A percentile compares a stretch with the other conserved stretches of the same genome.
Conservation (phyloP, 1,140 invertebrate genomes). For the Steinernema khuongi region DNA sequence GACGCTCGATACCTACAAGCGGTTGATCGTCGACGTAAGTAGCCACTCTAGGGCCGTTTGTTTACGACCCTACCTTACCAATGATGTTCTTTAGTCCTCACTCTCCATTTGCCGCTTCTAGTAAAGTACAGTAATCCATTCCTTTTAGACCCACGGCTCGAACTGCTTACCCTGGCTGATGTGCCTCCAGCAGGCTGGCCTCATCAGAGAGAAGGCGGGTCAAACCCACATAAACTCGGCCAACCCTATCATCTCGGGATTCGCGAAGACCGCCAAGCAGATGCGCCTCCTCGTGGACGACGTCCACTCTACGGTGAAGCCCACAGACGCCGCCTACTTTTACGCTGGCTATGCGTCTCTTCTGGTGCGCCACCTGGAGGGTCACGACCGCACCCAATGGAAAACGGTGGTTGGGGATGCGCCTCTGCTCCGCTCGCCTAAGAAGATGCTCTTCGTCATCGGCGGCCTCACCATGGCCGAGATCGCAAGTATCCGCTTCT, state of each 20-base stretch:
- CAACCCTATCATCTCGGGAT: background rate
- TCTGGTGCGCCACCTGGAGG: background rate
- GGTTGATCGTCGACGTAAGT: background rate
- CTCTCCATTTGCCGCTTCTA: too few species aligned
- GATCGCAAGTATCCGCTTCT: background rate
- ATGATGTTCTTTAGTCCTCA: too few species aligned
- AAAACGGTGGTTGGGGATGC: background rate
- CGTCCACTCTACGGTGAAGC: background rate
- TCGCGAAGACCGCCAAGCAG: background rate
- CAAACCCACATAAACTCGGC: background rate
- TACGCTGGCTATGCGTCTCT: background rate
- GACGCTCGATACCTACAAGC: background rate
- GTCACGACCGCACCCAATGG: conserved; percentile 4
- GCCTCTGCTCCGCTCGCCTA: background rate
- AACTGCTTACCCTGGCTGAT: background rate
- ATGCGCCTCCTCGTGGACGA: background rate
- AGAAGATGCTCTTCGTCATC: conserved; percentile 10
- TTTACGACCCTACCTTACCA: too few species aligned
- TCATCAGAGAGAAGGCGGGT: background rate
- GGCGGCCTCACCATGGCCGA: background rate
- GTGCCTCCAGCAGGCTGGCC: background rate
- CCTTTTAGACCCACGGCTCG: background rate
- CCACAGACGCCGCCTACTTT: background rate
- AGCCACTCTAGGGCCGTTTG: background rate
- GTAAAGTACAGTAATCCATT: too few species aligned